Conservation (phyloP, 2,888 invertebrate genomes). For the Thymelicus sylvestris region DNA sequence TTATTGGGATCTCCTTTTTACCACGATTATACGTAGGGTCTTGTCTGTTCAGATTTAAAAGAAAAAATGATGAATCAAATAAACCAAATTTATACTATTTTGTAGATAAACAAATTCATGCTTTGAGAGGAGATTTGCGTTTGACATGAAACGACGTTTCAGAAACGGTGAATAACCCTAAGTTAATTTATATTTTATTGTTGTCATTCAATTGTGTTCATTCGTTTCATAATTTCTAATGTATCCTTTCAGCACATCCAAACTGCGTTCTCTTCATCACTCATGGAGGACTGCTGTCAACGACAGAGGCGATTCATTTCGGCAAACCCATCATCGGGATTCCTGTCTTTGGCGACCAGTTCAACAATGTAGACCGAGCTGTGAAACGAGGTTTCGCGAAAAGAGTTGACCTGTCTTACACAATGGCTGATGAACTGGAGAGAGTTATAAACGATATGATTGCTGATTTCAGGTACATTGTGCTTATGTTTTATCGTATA, state of each 20-base stretch:
- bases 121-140: no score
- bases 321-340: conserved; percentile 61
- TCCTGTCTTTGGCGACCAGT: conserved; percentile 68
- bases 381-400: conserved; percentile 57
- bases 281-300: conserved; percentile 57
- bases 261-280: conserved; percentile 55
- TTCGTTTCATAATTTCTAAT: no score
- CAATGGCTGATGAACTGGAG: conserved; percentile 50
- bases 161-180: no score
- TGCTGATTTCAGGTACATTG: conserved; percentile 47
- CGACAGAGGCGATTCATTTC: conserved; percentile 54
- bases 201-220: no score
- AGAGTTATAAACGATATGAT: conserved; percentile 53
- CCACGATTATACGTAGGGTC: no score
- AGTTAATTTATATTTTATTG: conserved; percentile 7
- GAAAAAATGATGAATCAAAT: no score
- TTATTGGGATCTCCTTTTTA: no score
- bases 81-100: no score
- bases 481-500: no score
- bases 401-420: conserved; percentile 50
- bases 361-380: conserved; percentile 57
- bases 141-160: no score
- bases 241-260: conserved; percentile 51
- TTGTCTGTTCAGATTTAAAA: no score
- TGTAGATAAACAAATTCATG: no score